Evolutionary conservation across 2,888 invertebrate species (phyloP), one percentile per base, ranked within the genome.

Genomic region (Hirudinaria manillensis): DNA sequence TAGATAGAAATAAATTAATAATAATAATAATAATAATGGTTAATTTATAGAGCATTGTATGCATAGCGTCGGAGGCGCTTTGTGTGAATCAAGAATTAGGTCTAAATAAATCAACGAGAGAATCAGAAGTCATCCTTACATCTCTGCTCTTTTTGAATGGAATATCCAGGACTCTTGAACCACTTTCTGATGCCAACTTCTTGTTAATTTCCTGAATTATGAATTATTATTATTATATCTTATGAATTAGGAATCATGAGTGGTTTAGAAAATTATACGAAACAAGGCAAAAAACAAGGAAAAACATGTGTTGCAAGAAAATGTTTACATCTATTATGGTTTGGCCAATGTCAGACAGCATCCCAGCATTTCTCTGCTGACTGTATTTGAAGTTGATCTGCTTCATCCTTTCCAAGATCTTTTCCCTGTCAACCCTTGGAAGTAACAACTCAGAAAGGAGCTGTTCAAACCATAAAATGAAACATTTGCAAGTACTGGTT

Each of bases 341-440:
- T 73, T 77, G 29, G 6, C 24, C 19, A 16, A 72, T 24, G 32
- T 61, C 16, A 19, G 55, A 36, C 16, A 71, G 36, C 7, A 53
- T 16, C 3, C 56, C 34, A 55, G 29, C 24, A 45, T 77, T 76
- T 36, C 76, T 77, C 21, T 16, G 6, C n/a, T 53, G 75, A 71
- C 72, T 74, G 66, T 71, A 3, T 10, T n/a, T 72, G 24, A 36
- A 27, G 21, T 75, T 72, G 32, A 77, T 29, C 27, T 36, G 13
- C 67, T 75, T 76, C 10, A 78, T 32, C 21, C 73, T 56, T 38
- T 51, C 61, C 73, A 68, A 65, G 3, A 76, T 29, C 3, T 34
- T 16, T 24, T 77, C 77, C 10, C 78, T 61, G 16, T 78, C 77
- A 19, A 77, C 53, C 66, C 77, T 78, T n/a, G 77, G 77, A 27